Percentiles rank a stretch among this genome's conserved stretches.
These are phyloP conservation scores for Chrysodeixis includens DNA, from an alignment of 2,888 invertebrate genomes.

Conservation along the genomic window DNA sequence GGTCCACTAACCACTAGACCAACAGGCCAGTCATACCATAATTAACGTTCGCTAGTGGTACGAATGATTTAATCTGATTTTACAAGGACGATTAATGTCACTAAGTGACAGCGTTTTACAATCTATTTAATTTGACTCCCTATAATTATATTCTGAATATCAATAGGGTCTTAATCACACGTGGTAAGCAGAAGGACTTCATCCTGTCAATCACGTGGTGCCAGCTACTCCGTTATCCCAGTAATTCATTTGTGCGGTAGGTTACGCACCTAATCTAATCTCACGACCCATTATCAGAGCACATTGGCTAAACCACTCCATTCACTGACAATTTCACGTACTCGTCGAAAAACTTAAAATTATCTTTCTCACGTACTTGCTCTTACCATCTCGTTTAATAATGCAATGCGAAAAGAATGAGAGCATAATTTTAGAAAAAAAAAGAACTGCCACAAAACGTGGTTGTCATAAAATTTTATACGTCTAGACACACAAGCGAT, in stretches of 20 bases:
- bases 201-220: constrained; percentile 30
- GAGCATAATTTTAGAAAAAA: background rate
- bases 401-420: background rate
- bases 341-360: background rate
- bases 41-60: background rate
- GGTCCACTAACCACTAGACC: too few species aligned
- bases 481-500: constrained; percentile 42
- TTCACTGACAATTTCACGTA: constrained; percentile 1
- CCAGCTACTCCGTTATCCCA: constrained; percentile 23
- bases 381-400: background rate
- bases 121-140: background rate
- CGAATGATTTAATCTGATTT: background rate
- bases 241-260: constrained; percentile 28
- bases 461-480: constrained; percentile 37
- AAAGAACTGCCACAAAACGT: constrained; percentile 6
- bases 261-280: constrained; percentile 17
- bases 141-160: background rate
- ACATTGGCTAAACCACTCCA: constrained; percentile 17
- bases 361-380: background rate
- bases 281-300: background rate
- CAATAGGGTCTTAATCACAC: constrained; percentile 9
- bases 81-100: background rate
- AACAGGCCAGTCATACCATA: too few species aligned
- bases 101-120: background rate
- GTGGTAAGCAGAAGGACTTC: constrained; percentile 17